phyloP scores from a whole-genome alignment of 2,797 vertebrate genomes.

The Gastrophryne carolinensis region DNA sequence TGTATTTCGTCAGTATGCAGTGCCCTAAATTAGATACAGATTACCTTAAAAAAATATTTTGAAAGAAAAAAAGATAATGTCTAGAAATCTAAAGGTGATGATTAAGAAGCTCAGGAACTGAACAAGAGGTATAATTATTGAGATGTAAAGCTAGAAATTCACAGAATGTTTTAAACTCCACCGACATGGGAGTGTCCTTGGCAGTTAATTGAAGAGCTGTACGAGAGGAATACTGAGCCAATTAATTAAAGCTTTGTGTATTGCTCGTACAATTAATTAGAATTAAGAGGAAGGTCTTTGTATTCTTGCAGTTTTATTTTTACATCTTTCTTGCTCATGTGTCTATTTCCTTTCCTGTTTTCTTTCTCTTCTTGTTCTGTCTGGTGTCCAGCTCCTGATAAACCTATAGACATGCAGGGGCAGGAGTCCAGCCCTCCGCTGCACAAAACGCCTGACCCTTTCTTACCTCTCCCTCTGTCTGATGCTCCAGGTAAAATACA shows the following conservation, averaged over 20 bases:
- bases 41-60: neutral
- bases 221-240: neutral
- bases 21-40: too few species aligned
- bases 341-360: neutral
- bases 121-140: neutral
- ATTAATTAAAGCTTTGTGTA: neutral
- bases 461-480: slow-evolving; percentile 75
- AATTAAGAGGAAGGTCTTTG: neutral
- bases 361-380: neutral
- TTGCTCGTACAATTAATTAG: neutral
- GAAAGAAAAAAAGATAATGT: neutral
- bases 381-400: slow-evolving; percentile 67
- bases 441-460: slow-evolving; percentile 83
- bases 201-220: neutral
- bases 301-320: rapidly evolving
- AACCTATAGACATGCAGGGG: slow-evolving; percentile 72
- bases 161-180: neutral
- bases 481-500: slow-evolving; percentile 78
- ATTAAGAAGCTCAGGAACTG: neutral
- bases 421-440: slow-evolving; percentile 73
- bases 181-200: neutral
- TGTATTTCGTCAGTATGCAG: too few species aligned
- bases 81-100: neutral
- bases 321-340: neutral
- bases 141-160: neutral